Evolutionary conservation across 2,888 invertebrate species (phyloP).

Genomic region (Criorhina ranunculi): DNA sequence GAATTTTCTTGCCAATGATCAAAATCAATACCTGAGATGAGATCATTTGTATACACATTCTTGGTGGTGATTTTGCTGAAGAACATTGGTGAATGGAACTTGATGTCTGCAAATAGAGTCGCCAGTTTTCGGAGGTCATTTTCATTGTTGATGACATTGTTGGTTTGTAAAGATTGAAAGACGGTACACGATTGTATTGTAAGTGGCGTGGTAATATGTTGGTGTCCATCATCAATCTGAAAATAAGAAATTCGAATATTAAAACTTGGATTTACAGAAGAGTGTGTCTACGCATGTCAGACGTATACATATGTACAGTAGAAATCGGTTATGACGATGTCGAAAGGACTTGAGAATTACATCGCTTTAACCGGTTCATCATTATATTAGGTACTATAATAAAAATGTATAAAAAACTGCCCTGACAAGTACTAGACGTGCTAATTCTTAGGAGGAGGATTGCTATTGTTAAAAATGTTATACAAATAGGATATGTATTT

Average conservation of each 20-base stretch:
- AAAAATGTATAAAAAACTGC: too few species aligned
- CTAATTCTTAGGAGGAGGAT: too few species aligned
- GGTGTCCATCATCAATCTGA: slow-evolving; percentile 81
- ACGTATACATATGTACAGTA: too few species aligned
- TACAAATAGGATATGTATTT: too few species aligned
- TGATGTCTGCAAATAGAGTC: slow-evolving; percentile 80
- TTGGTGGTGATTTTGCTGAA: slow-evolving; percentile 79
- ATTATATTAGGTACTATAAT: too few species aligned
- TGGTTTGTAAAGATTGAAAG: slow-evolving; percentile 80
- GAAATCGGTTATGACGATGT: too few species aligned
- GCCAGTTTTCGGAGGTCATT: slow-evolving; percentile 82
- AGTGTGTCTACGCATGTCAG: too few species aligned
- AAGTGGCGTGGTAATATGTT: slow-evolving; percentile 84
- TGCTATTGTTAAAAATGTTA: too few species aligned
- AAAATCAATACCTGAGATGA: slow-evolving; percentile 84
- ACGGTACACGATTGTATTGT: slow-evolving; percentile 83
- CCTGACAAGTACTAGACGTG: too few species aligned
- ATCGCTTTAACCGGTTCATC: too few species aligned
- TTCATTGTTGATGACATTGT: slow-evolving; percentile 82
- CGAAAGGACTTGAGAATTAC: too few species aligned
- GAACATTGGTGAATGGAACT: slow-evolving; percentile 80
- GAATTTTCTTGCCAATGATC: slow-evolving; percentile 84
- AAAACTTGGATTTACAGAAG: too few species aligned
- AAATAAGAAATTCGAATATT: slow-evolving; percentile 49
- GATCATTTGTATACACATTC: slow-evolving; percentile 79